phyloP scores from a whole-genome alignment of 2,797 vertebrate genomes.

The Peromyscus nudipes region DNA sequence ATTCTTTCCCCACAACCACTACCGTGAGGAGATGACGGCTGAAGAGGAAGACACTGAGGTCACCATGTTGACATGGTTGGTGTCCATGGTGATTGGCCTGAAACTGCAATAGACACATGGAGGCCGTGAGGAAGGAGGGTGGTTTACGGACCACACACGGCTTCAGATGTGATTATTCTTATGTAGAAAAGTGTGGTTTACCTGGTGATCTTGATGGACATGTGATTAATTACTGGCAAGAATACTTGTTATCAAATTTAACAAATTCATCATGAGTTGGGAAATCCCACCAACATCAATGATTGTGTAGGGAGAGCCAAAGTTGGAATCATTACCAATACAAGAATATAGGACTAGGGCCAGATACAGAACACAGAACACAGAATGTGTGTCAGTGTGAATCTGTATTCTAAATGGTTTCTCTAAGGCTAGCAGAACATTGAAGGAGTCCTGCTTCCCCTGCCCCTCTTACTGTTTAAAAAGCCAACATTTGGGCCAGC shows the following conservation, averaged over 20 bases:
- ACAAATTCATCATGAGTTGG: not conserved
- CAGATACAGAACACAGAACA: not conserved
- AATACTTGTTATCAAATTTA: not conserved
- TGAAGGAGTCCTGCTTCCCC: not conserved
- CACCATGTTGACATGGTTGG: not conserved
- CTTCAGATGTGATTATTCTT: not conserved
- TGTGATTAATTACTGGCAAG: not conserved
- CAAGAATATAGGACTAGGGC: not conserved
- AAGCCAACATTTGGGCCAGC: not conserved
- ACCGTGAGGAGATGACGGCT: not conserved
- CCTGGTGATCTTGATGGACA: not conserved
- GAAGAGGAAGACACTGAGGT: not conserved
- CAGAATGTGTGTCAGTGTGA: not conserved
- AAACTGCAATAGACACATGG: not conserved
- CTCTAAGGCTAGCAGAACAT: not conserved
- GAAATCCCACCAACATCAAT: not conserved
- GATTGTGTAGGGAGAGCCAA: not conserved
- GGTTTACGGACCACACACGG: not conserved
- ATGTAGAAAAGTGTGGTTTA: not conserved
- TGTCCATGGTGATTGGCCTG: not conserved
- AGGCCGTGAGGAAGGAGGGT: not conserved
- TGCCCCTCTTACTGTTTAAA: not conserved
- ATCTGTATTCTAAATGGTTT: too few species aligned
- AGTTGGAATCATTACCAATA: not conserved
- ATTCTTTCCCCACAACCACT: not conserved